Evolutionary conservation across 2,113 vertebrate species (phyloP).

Genomic region (Leucosticte australis): DNA sequence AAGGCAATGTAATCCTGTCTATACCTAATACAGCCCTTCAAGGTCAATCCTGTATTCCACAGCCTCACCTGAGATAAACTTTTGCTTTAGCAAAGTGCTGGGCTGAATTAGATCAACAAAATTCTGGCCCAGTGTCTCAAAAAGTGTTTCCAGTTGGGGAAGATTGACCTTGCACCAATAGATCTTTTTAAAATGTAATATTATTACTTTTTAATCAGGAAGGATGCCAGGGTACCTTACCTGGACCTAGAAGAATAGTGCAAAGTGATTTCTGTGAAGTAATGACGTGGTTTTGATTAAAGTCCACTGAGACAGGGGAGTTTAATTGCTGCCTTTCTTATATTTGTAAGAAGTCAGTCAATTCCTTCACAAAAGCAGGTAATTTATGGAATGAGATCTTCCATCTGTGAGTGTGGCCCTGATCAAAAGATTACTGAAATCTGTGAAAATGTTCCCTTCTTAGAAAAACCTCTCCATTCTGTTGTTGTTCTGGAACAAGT

Average conservation of each 20-base stretch:
- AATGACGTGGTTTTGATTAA: background rate
- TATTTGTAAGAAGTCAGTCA: background rate
- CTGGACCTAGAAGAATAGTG: background rate
- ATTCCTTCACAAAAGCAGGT: background rate
- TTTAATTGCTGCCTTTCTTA: background rate
- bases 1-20: background rate
- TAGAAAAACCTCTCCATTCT: background rate
- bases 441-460: background rate
- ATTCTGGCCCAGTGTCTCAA: background rate
- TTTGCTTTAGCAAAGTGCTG: background rate
- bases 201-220: constrained; percentile 26
- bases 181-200: background rate
- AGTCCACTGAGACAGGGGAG: background rate
- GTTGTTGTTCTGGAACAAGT: background rate
- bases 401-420: background rate
- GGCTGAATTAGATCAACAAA: background rate
- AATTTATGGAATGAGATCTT: background rate
- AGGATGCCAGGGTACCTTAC: background rate
- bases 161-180: background rate
- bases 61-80: background rate
- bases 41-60: background rate
- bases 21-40: background rate
- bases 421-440: background rate
- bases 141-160: background rate
- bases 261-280: background rate